Evolutionary conservation across 2,888 invertebrate species (phyloP), one percentile per base, ranked within the genome.

Genomic region (Parapristionchus giblindavisi): DNA sequence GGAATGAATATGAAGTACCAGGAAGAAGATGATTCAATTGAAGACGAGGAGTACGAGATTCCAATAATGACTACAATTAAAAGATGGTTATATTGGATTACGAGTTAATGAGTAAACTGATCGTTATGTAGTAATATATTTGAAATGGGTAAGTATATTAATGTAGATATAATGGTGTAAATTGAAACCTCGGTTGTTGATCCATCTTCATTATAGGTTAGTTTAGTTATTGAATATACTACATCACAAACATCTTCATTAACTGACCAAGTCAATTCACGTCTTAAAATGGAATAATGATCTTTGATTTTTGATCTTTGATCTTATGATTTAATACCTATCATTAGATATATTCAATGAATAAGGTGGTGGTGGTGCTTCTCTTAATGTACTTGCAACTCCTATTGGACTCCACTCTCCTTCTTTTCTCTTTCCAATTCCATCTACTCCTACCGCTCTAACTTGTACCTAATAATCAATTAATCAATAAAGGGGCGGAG

Each of bases 341-440:
- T 78, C 78, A 11, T 32, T 6, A 24, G 32, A 34, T 4, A 78
- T 48, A 27, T 61, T 58, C 21, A 78, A 54, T 3, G 76, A 65
- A 11, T 52, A 61, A 4, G 78, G 77, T 2, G 76, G 52, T n/a
- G 36, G 68, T 6, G 78, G 78, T 4, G 75, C 74, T 21, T 77
- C 77, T 6, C 75, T 71, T n/a, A 75, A 66, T 27, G 78, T 75
- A 38, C 52, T 27, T 6, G 43, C 73, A 3, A 14, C 24, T 34
- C 72, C 72, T 11, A 58, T 72, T n/a, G 24, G 0, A 1, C 32
- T 32, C 72, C 72, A 72, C 8, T 60, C 72, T 5, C 72, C 72
- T 27, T 72, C 72, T 60, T 24, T 32, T 17, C 72, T 11, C 43
- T 43, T 48, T 1, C 72, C 72, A 8, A 32, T 1, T 1, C 43